Evolutionary conservation across 1,140 invertebrate genomes (phyloP).

Genomic region (Helicoverpa zea): DNA sequence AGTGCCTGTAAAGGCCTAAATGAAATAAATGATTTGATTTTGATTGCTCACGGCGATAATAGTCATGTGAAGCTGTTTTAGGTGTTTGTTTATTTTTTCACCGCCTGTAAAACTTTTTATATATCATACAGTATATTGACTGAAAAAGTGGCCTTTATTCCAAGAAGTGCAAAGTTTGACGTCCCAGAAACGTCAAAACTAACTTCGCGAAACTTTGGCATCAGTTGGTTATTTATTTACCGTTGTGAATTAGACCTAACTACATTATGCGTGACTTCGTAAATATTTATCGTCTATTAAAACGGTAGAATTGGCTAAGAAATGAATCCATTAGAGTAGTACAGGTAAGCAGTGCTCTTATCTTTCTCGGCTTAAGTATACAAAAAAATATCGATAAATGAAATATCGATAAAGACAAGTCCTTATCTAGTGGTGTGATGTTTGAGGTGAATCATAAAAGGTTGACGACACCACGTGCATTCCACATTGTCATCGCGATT

Average conservation of each 20-base stretch:
- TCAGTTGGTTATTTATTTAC: not conserved
- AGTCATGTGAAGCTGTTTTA: too few relatives aligned
- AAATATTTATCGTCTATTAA: constrained; percentile 35
- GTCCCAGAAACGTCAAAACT: too few relatives aligned
- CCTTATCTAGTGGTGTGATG: not conserved
- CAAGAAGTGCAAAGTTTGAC: too few relatives aligned
- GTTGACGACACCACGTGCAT: constrained; percentile 32
- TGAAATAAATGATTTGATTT: too few relatives aligned
- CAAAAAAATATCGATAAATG: constrained; percentile 2
- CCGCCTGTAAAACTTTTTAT: too few relatives aligned
- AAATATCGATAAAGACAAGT: constrained; percentile 8
- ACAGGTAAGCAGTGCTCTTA: not conserved
- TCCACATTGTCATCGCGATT: constrained; percentile 33
- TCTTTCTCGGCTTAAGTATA: not conserved
- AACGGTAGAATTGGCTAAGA: constrained; percentile 8
- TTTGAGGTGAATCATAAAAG: constrained; percentile 18
- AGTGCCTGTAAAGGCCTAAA: too few relatives aligned
- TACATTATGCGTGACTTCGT: constrained; percentile 15
- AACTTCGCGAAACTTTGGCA: too few relatives aligned
- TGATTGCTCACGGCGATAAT: too few relatives aligned
- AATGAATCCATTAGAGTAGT: not conserved
- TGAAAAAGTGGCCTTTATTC: too few relatives aligned
- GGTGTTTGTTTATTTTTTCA: too few relatives aligned
- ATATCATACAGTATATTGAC: too few relatives aligned
- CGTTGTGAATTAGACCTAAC: constrained; percentile 3